These are phyloP conservation scores for Aphelocoma coerulescens DNA, from an alignment of 2,113 vertebrate genomes.

Conservation along the genomic window DNA sequence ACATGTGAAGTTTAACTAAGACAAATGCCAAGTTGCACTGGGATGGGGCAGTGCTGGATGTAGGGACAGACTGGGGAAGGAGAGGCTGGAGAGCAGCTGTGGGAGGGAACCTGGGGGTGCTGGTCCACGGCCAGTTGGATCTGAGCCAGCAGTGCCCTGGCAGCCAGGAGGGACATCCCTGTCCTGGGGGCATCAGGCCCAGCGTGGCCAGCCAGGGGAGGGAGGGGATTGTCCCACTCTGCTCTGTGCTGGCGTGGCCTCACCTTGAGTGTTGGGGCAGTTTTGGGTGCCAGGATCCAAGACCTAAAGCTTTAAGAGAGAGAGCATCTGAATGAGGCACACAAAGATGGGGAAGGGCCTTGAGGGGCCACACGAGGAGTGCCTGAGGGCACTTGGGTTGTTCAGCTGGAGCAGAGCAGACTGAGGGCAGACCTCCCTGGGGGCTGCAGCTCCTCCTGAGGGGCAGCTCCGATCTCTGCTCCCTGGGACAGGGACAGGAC, in stretches of 20 bases:
- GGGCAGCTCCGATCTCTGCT: background rate
- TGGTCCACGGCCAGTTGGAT: background rate
- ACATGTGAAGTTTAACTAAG: background rate
- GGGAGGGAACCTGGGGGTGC: background rate
- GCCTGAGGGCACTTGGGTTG: background rate
- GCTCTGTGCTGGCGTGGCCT: background rate
- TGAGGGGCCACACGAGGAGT: background rate
- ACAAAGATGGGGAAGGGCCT: accelerated
- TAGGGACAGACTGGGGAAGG: background rate
- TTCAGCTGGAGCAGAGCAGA: background rate
- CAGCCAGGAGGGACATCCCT: background rate
- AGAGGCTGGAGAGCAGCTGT: background rate
- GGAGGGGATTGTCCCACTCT: background rate
- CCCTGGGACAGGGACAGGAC: background rate
- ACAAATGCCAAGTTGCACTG: background rate
- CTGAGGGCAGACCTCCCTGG: background rate
- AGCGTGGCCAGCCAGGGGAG: background rate
- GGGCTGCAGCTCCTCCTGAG: background rate
- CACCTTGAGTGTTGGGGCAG: background rate
- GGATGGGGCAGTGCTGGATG: background rate
- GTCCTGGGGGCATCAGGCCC: background rate
- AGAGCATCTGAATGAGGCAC: background rate
- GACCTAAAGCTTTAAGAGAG: background rate
- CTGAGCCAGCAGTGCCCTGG: background rate
- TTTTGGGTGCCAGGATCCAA: background rate